Evolutionary conservation across 2,113 vertebrate genomes (phyloP).

Genomic region (Octodon degus): DNA sequence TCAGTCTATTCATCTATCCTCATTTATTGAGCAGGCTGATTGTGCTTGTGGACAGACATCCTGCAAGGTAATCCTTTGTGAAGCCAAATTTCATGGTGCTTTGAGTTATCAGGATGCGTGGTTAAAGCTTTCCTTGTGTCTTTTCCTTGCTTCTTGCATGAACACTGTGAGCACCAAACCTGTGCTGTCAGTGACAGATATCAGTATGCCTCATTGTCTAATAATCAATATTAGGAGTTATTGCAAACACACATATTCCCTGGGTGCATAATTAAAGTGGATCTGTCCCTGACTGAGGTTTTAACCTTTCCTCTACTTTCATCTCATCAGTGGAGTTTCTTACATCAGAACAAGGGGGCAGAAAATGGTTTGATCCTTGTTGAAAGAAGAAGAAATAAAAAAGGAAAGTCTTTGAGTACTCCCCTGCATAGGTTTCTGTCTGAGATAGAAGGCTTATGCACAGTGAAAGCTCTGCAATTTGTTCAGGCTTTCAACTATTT

Average conservation of each 20-base stretch:
- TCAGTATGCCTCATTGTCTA: not conserved
- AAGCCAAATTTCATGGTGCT: not conserved
- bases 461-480: not conserved
- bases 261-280: conserved; percentile 64
- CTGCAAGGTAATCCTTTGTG: conserved; percentile 13
- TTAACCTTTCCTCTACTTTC: conserved; percentile 52
- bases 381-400: conserved; percentile 57
- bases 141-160: not conserved
- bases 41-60: not conserved
- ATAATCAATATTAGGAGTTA: conserved; percentile 41
- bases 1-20: not conserved
- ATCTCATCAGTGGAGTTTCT: conserved; percentile 64
- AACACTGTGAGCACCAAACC: not conserved
- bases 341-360: conserved; percentile 22
- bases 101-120: not conserved
- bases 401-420: conserved; percentile 10
- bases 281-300: not conserved
- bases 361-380: conserved; percentile 50
- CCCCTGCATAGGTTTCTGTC: not conserved
- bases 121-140: not conserved
- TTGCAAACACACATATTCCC: conserved; percentile 51
- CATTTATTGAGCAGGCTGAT: not conserved
- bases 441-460: not conserved
- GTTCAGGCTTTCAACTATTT: not conserved
- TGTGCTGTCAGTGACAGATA: not conserved